A percentile compares a stretch with the other conserved stretches of the same genome.
Evolutionary conservation across 2,113 vertebrate genomes (phyloP).

Genomic region (Ptilorrhoa leucosticta): DNA sequence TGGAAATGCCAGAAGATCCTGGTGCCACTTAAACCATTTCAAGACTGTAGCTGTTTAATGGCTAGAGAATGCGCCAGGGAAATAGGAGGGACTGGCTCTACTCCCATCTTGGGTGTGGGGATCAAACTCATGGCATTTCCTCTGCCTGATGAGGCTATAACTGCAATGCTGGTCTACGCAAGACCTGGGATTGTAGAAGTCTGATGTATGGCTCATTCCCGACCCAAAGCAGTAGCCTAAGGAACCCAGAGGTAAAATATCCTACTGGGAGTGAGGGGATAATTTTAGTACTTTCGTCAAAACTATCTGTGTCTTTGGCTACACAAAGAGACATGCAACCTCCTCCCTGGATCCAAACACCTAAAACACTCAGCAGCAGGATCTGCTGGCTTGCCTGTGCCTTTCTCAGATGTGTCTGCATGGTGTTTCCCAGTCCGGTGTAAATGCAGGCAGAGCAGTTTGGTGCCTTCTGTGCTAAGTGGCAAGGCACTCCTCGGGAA

Average conservation of each 20-base stretch:
- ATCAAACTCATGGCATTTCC: background rate
- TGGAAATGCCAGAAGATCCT: background rate
- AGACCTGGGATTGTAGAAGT: background rate
- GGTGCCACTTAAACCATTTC: background rate
- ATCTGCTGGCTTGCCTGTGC: background rate
- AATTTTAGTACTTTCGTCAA: background rate
- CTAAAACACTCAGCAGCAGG: background rate
- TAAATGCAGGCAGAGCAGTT: background rate
- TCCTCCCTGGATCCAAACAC: background rate
- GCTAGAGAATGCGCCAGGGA: background rate
- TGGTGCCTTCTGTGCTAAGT: background rate
- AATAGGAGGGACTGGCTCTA: background rate
- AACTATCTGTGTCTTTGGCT: background rate
- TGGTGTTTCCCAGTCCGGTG: background rate
- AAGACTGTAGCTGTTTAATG: background rate
- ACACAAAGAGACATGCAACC: background rate
- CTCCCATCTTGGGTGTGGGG: background rate
- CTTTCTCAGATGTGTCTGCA: background rate
- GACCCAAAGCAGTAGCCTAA: background rate
- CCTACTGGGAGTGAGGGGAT: background rate
- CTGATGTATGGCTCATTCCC: background rate
- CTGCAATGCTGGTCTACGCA: background rate
- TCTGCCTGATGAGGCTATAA: background rate
- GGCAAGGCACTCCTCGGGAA: background rate
- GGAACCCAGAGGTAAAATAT: background rate